Evolutionary conservation across 2,113 vertebrate genomes (phyloP).

Genomic region (Embiotoca jacksoni): DNA sequence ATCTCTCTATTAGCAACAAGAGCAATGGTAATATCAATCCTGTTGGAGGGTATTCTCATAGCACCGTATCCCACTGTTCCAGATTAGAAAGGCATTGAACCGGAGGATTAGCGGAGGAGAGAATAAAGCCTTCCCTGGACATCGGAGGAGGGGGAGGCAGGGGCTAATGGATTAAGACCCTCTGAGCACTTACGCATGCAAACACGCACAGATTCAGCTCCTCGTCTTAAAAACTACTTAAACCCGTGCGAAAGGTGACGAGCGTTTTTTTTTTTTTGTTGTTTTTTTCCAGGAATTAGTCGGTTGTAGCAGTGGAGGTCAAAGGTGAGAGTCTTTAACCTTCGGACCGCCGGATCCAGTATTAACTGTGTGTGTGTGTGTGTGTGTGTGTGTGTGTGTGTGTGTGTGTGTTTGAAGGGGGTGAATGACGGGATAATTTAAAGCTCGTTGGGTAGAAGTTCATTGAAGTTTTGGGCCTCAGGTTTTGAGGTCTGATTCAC

Average conservation of each 20-base stretch:
- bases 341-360: background rate
- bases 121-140: slow-evolving; percentile 56
- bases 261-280: too few relatives aligned
- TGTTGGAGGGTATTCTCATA: slow-evolving; percentile 44
- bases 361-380: too few relatives aligned
- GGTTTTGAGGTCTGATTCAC: too few relatives aligned
- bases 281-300: slow-evolving; percentile 17
- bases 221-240: slow-evolving; percentile 61
- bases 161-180: slow-evolving; percentile 52
- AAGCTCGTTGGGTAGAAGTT: too few relatives aligned
- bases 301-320: slow-evolving; percentile 4
- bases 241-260: slow-evolving; percentile 29
- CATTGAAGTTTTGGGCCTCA: too few relatives aligned
- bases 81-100: slow-evolving; percentile 63
- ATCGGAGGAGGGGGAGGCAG: slow-evolving; percentile 33
- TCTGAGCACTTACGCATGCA: slow-evolving; percentile 25
- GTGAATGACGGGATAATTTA: too few relatives aligned
- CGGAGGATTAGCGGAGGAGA: slow-evolving; percentile 55
- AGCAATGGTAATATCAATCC: slow-evolving; percentile 57
- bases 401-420: too few relatives aligned
- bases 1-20: slow-evolving; percentile 54
- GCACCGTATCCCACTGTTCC: slow-evolving; percentile 40
- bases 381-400: too few relatives aligned
- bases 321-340: slow-evolving; percentile 20
- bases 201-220: slow-evolving; percentile 33